Conservation (phyloP, 2,888 invertebrate species). For the Pocota personata region DNA sequence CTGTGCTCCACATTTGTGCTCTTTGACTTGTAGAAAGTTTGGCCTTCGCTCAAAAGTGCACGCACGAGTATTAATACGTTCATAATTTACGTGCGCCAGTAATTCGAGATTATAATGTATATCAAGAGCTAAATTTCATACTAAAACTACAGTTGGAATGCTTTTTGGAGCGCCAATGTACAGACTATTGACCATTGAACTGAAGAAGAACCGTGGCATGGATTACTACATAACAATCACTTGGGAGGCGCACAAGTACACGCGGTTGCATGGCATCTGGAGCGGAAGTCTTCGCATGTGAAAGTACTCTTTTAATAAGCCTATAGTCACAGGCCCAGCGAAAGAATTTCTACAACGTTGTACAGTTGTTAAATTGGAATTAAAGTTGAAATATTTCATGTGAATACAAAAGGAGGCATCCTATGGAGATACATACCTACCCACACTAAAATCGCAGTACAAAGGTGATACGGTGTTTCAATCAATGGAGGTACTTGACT, state of each 20-base stretch:
- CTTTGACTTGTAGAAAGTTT: constrained; percentile 28
- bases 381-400: neutral
- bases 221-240: constrained; percentile 14
- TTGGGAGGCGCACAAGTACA: neutral
- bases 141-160: neutral
- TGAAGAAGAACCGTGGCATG: constrained; percentile 13
- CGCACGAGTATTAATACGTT: constrained; percentile 18
- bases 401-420: neutral
- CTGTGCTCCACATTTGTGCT: constrained; percentile 5
- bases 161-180: neutral
- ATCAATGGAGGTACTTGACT: neutral
- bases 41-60: constrained; percentile 8
- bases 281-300: constrained; percentile 46
- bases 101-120: neutral
- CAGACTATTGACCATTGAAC: constrained; percentile 29
- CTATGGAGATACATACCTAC: neutral
- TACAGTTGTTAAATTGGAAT: constrained; percentile 18
- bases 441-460: neutral
- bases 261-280: constrained; percentile 14
- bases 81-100: constrained; percentile 12
- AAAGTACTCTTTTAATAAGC: constrained; percentile 35
- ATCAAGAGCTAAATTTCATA: constrained; percentile 1
- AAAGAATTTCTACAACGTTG: neutral
- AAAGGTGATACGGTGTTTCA: neutral
- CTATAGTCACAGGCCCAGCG: neutral